Evolutionary conservation across 1,140 invertebrate genomes (phyloP).

Genomic region (Idris sp.): DNA sequence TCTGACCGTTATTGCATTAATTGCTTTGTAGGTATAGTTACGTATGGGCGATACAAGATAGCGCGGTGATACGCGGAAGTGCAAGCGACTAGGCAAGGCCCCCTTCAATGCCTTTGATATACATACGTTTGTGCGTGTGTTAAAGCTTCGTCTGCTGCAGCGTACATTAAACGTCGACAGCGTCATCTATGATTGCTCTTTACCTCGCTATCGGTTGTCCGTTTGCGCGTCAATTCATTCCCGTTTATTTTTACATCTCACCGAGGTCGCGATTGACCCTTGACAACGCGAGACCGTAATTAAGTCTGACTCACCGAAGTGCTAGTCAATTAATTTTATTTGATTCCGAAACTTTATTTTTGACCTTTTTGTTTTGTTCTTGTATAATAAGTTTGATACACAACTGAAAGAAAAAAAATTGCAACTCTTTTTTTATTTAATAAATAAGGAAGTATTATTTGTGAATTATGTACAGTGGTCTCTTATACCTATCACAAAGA

Average conservation of each 20-base stretch:
- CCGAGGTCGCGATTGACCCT: constrained; percentile 63
- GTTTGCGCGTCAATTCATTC: constrained; percentile 58
- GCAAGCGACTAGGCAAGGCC: constrained; percentile 69
- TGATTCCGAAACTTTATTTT: constrained; percentile 21
- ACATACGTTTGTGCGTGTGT: constrained; percentile 30
- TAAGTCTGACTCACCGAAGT: constrained; percentile 56
- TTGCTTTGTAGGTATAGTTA: constrained; percentile 66
- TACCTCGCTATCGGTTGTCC: constrained; percentile 53
- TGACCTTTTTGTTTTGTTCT: neutral
- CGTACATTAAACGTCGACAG: constrained; percentile 49
- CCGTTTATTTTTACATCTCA: constrained; percentile 62
- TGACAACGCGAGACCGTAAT: constrained; percentile 60
- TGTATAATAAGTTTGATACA: neutral
- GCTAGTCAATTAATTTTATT: constrained; percentile 48
- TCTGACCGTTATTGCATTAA: constrained; percentile 59
- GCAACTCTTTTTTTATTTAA: too few relatives aligned
- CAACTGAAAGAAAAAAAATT: too few relatives aligned
- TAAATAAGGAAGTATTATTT: too few relatives aligned
- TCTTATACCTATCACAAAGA: too few relatives aligned
- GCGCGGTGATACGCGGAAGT: constrained; percentile 74
- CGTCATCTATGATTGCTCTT: constrained; percentile 57
- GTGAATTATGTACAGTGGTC: too few relatives aligned
- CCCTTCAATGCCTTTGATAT: constrained; percentile 73
- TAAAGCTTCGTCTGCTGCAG: constrained; percentile 42
- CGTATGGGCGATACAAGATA: constrained; percentile 68